These are phyloP conservation scores for Montifringilla adamsi DNA, from an alignment of 2,113 vertebrate genomes.

Conservation along the genomic window DNA sequence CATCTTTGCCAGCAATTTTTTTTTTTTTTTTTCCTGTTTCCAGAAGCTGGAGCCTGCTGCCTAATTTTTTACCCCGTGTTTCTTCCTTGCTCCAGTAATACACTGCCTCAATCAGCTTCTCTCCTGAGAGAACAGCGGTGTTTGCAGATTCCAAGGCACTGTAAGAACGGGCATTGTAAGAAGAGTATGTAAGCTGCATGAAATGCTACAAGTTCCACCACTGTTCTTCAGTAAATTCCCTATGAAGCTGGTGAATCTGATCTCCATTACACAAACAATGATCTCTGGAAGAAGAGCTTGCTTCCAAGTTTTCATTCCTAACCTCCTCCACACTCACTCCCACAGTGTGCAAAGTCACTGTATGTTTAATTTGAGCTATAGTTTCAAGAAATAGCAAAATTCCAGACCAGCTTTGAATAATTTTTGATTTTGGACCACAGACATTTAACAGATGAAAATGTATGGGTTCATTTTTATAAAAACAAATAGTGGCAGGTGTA, in stretches of 20 bases:
- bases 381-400: neutral
- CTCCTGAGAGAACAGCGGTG: neutral
- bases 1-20: neutral
- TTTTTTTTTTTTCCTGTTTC: neutral
- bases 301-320: neutral
- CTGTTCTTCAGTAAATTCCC: neutral
- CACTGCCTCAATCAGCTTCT: neutral
- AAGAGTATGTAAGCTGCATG: neutral
- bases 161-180: neutral
- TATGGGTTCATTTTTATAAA: neutral
- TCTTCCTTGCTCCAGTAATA: neutral
- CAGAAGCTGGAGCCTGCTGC: neutral
- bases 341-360: neutral
- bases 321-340: neutral
- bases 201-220: neutral
- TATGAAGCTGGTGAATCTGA: neutral
- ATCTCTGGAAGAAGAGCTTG: neutral
- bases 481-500: neutral
- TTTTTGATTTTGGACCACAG: neutral
- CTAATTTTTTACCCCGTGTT: neutral
- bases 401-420: neutral
- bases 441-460: neutral
- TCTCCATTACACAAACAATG: neutral
- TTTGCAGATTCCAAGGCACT: neutral
- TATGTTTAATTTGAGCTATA: neutral